These are phyloP conservation scores for Rhinogobius similis DNA, from an alignment of 2,113 vertebrate genomes.

Conservation along the genomic window DNA sequence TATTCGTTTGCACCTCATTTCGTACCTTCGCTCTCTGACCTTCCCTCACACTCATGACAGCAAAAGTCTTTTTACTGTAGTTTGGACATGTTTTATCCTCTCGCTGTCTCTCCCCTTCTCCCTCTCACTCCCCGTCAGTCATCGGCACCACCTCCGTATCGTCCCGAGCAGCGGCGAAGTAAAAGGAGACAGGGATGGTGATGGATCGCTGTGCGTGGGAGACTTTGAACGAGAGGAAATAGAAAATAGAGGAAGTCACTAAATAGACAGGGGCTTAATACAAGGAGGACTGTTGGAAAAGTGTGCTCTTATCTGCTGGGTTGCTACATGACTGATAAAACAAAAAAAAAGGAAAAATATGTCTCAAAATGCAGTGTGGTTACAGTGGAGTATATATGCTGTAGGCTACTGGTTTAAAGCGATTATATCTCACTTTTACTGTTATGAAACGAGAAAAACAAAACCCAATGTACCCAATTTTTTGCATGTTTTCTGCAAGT, in stretches of 20 bases:
- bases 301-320: slow-evolving; percentile 8
- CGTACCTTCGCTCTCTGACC: slow-evolving; percentile 15
- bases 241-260: slow-evolving; percentile 10
- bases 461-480: too few species aligned
- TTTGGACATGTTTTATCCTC: slow-evolving; percentile 24
- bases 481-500: too few species aligned
- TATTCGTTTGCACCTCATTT: slow-evolving; percentile 1
- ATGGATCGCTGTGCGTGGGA: slow-evolving; percentile 44
- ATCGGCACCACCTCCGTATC: slow-evolving; percentile 41
- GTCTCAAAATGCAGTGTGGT: not conserved
- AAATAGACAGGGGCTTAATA: slow-evolving; percentile 19
- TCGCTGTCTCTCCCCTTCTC: not conserved
- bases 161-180: slow-evolving; percentile 32
- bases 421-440: too few species aligned
- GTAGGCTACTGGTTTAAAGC: too few species aligned
- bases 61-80: not conserved
- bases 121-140: slow-evolving; percentile 45
- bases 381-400: too few species aligned
- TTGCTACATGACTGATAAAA: not conserved
- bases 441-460: too few species aligned
- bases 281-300: slow-evolving; percentile 11
- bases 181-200: slow-evolving; percentile 33
- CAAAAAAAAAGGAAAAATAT: not conserved
- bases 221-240: slow-evolving; percentile 24
- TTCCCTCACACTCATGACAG: slow-evolving; percentile 31